Evolutionary conservation across 2,113 vertebrate species (phyloP).

Genomic region (Tupaia tana): DNA sequence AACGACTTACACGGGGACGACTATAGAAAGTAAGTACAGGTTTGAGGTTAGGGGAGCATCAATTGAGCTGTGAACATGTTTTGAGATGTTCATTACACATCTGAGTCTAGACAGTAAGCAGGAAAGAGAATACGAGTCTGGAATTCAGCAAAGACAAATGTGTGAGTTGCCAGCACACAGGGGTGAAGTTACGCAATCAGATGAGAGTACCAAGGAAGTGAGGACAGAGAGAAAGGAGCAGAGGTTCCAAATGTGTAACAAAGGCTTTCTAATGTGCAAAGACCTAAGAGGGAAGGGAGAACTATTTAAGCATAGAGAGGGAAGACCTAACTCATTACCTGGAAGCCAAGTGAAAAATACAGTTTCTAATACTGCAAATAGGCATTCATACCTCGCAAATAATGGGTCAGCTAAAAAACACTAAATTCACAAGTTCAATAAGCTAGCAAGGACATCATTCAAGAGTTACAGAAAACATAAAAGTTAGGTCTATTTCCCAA

Average conservation of each 20-base stretch:
- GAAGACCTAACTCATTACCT: neutral
- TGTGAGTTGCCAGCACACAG: neutral
- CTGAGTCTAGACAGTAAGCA: conserved; percentile 21
- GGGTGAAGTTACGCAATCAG: neutral
- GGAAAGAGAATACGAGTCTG: neutral
- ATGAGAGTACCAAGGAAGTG: neutral
- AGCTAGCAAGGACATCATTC: neutral
- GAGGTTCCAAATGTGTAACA: neutral
- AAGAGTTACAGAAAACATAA: conserved; percentile 23
- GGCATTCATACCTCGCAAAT: neutral
- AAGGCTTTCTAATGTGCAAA: conserved; percentile 18
- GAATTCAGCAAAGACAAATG: neutral
- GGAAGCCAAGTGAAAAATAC: neutral
- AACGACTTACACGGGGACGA: neutral
- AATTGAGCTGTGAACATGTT: neutral
- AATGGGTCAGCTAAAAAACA: conserved; percentile 15
- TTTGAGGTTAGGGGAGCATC: neutral
- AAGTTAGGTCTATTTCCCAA: neutral
- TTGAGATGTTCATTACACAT: neutral
- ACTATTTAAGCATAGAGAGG: neutral
- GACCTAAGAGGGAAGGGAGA: neutral
- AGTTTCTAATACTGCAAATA: neutral
- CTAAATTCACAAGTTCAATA: neutral
- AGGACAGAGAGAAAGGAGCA: neutral
- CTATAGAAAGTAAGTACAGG: neutral